These are phyloP conservation scores for Drosophila maculinotata DNA, from an alignment of 2,888 invertebrate genomes.

Conservation along the genomic window DNA sequence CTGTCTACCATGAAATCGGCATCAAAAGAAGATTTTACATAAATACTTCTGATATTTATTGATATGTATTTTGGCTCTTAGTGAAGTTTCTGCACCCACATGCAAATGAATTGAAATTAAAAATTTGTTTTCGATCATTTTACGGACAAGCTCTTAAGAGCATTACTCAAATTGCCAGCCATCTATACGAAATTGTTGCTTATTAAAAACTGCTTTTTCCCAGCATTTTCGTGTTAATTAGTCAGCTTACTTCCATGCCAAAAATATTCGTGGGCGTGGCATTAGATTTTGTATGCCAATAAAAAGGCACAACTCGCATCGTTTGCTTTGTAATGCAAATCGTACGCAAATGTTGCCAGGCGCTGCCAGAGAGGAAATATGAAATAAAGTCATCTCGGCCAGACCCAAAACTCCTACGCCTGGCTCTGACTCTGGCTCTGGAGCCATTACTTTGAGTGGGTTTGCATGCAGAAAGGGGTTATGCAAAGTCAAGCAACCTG, in stretches of 20 bases:
- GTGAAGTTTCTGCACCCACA: neutral
- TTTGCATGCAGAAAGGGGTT: constrained; percentile 69
- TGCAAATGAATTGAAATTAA: constrained; percentile 44
- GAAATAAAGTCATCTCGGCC: constrained; percentile 63
- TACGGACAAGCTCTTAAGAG: constrained; percentile 11
- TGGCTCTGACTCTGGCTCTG: constrained; percentile 1
- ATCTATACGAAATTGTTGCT: constrained; percentile 14
- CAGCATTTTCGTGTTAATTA: constrained; percentile 46
- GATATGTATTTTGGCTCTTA: neutral
- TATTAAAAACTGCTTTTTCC: constrained; percentile 11
- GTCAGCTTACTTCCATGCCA: constrained; percentile 27
- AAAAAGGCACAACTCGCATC: constrained; percentile 46
- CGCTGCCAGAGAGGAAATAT: constrained; percentile 66
- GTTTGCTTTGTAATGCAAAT: constrained; percentile 75
- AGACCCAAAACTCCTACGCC: constrained; percentile 16
- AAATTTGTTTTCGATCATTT: constrained; percentile 6
- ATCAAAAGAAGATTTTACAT: constrained; percentile 45
- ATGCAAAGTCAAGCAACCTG: constrained; percentile 81
- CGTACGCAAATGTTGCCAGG: constrained; percentile 68
- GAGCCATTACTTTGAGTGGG: constrained; percentile 54
- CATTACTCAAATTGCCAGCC: constrained; percentile 15
- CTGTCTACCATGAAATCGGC: constrained; percentile 30
- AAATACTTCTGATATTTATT: constrained; percentile 35
- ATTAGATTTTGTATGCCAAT: constrained; percentile 47
- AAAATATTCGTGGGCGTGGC: constrained; percentile 38